A percentile compares a stretch with the other conserved stretches of the same genome.
phyloP scores from a whole-genome alignment of 2,797 vertebrate genomes.

The Notolepis coatsorum region DNA sequence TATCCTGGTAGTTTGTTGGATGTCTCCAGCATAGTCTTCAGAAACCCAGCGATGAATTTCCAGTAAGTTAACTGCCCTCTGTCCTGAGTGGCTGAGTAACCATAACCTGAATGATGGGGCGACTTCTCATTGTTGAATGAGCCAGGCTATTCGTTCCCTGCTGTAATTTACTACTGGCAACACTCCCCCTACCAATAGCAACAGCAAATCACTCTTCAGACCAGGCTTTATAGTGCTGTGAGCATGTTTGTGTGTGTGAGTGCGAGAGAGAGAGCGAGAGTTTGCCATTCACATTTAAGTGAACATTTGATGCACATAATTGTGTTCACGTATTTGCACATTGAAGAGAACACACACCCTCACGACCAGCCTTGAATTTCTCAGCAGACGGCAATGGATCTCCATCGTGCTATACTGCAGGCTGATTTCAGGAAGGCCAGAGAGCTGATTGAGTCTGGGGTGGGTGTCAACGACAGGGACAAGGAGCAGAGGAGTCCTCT shows the following conservation, averaged over 20 bases:
- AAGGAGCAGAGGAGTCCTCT: slow-evolving; percentile 22
- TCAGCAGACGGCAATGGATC: not conserved
- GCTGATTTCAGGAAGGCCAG: slow-evolving; percentile 33
- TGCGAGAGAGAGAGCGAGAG: not conserved
- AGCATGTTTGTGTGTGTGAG: slow-evolving; percentile 4
- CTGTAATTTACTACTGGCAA: slow-evolving; percentile 28
- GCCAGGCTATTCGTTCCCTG: not conserved
- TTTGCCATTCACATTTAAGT: not conserved
- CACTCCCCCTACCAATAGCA: slow-evolving; percentile 35
- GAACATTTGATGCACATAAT: not conserved
- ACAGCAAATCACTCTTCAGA: slow-evolving; percentile 21
- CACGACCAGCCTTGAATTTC: not conserved
- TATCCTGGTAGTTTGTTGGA: not conserved
- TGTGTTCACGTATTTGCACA: not conserved
- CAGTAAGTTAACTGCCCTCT: not conserved
- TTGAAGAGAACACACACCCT: not conserved
- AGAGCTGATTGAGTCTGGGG: slow-evolving; percentile 19
- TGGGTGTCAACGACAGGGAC: slow-evolving; percentile 20
- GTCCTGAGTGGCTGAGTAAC: not conserved
- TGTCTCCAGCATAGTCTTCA: not conserved
- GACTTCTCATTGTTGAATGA: slow-evolving; percentile 13
- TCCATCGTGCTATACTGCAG: slow-evolving; percentile 23
- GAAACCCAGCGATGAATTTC: not conserved
- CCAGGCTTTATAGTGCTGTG: not conserved
- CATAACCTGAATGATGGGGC: slow-evolving; percentile 11